Base-by-base conservation (phyloP, 2,797 vertebrate genomes). In the Chlorospingus semifuscus region DNA sequence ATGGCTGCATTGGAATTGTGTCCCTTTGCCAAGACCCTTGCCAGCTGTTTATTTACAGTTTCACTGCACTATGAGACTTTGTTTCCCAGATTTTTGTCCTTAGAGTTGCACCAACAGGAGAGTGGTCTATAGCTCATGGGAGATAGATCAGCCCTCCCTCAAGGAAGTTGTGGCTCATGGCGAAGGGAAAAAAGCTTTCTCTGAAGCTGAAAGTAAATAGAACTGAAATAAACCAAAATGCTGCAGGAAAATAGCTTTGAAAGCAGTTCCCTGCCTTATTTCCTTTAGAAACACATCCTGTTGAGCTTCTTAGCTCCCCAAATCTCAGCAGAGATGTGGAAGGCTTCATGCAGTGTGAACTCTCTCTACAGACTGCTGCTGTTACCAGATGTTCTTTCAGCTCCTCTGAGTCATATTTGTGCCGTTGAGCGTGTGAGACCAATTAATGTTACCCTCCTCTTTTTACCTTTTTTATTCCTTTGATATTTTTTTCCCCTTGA, bases 371-470 rank as follows among this genome's bases (percentile, higher is more conserved):
- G 86, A 80, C 78, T 74, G 89, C 72, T 96, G 60, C 92, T 93
- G 76, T 90, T 90, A 83, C 24, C 60, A 69, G 70, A 96, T 96
- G 92, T 94, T 96, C 94, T 87, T 97, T 91, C 88, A 93, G 95
- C 83, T 91, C 77, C 94, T 93, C 97, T 94, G 87, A 96, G 93
- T 98, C 96, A 90, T 97, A 8, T 32, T 57, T 92, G 96, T 98
- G 97, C 96, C 87, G 80, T 95, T 96, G 95, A 97, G 97, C 96
- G 68, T 97, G 96, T 93, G 88, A 98, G 96, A 97, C 96, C 96
- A 89, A 96, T 96, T 93, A 91, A 97, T 95, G 95, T 98, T 97
- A 95, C 96, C 72, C 79, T 97, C 96, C 87, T 97, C 96, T 97
- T 98, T 93, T 95, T 83, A 83, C 71, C 71, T 96, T 96, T 97